Evolutionary conservation across 23 tunicate species (phyloP), one percentile per base, ranked within the genome.

Genomic region (Clavelina lepadiformis): DNA sequence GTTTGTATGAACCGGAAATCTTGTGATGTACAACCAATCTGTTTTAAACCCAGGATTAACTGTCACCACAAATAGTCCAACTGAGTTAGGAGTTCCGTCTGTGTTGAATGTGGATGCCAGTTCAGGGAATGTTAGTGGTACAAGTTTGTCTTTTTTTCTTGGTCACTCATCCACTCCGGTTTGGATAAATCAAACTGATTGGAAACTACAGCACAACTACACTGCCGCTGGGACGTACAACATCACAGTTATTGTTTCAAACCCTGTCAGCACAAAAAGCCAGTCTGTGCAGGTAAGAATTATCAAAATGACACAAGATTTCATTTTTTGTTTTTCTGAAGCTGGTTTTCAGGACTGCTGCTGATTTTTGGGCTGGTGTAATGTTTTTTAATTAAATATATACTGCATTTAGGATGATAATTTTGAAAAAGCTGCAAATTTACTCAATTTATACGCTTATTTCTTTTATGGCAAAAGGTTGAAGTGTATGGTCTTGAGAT

Each of bases 201-300:
- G 20, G 57, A 26, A 37, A 11, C 3, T 28, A 26, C 46, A 56
- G 46, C 67, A 72, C 33, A 57, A 58, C 2, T 86, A 76, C 65
- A 27, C 55, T 3, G 37, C 51, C 25, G 50, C 80, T 36, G 85
- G 80, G 20, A 50, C 57, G 25, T 86, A 86, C 50, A 65, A 46
- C 44, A 75, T 86, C 70, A 82, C 73, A 3, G 75, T 75, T 3
- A 46, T 44, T 5, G 91, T 71, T 23, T 46, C 36, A 5, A 66
- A 66, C 29, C 72, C 72, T 28, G 72, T 51, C 22, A 63, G 21
- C 19, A 20, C 27, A 21, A 19, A 25, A 3, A 28, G 35, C 30
- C 34, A 46, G 29, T 28, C 15, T 8, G 11, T 41, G 15, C 49
- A 41, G 49, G 59, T 53, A 13, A 64, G 24, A 45, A n/a, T n/a